Conservation (phyloP, 2,888 invertebrate species). For the Drosophila mercatorum region DNA sequence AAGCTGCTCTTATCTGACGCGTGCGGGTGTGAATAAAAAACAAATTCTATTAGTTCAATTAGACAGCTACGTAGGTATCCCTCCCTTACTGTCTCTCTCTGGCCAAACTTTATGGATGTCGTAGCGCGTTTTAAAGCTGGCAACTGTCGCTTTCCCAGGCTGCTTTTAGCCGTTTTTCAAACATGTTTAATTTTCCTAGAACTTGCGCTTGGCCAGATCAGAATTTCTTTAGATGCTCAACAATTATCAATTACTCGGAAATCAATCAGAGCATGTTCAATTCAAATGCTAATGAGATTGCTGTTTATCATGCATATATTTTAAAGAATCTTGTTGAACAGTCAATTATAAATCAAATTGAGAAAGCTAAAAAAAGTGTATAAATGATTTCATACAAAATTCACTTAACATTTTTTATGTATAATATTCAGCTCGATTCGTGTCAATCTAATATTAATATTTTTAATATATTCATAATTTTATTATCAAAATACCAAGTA, state of each 20-base stretch:
- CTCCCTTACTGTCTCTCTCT: not conserved
- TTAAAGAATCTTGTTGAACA: not conserved
- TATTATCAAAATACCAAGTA: not conserved
- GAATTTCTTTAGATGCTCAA: constrained; percentile 20
- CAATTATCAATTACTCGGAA: constrained; percentile 39
- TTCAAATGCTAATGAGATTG: not conserved
- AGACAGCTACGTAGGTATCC: constrained; percentile 40
- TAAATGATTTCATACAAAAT: not conserved
- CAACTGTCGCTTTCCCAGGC: constrained; percentile 48
- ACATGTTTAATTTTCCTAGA: constrained; percentile 7
- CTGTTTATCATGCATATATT: not conserved
- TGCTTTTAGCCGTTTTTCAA: constrained; percentile 11
- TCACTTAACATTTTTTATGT: not conserved
- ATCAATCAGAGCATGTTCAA: constrained; percentile 7
- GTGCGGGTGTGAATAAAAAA: constrained; percentile 58
- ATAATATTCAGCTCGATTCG: not conserved
- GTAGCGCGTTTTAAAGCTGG: constrained; percentile 17
- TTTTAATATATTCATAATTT: not conserved
- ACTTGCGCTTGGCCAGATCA: constrained; percentile 16
- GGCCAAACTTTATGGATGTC: constrained; percentile 20
- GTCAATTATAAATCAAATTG: not conserved
- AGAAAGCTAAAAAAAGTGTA: not conserved
- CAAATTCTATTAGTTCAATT: constrained; percentile 71
- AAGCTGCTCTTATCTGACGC: constrained; percentile 56
- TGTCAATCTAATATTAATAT: not conserved